These are phyloP conservation scores for Urocynchramus pylzowi DNA, from an alignment of 2,113 vertebrate species.

Conservation along the genomic window DNA sequence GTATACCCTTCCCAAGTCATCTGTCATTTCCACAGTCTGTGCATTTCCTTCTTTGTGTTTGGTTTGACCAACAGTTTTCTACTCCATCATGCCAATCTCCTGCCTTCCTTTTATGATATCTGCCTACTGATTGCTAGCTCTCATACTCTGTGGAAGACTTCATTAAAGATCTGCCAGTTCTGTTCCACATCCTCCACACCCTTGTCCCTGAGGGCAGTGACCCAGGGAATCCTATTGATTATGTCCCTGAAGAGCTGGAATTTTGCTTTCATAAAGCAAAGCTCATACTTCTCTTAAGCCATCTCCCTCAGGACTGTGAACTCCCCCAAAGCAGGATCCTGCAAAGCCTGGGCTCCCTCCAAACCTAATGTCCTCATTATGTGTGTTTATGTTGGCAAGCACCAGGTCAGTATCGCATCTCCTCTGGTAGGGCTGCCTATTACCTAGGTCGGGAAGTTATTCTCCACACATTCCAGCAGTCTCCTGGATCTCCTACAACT, in stretches of 20 bases:
- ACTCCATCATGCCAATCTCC: background rate
- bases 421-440: background rate
- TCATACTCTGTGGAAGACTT: background rate
- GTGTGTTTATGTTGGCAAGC: background rate
- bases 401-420: background rate
- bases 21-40: rapidly evolving
- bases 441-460: background rate
- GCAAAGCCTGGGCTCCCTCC: background rate
- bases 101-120: background rate
- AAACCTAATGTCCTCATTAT: background rate
- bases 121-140: background rate
- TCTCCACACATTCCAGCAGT: background rate
- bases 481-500: background rate
- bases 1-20: background rate
- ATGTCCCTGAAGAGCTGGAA: background rate
- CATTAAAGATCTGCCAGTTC: background rate
- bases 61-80: background rate
- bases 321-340: background rate
- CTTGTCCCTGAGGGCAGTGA: background rate
- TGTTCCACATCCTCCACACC: background rate
- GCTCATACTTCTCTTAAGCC: background rate
- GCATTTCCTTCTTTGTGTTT: background rate
- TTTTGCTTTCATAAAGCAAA: background rate
- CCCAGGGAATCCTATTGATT: background rate
- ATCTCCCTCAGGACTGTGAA: background rate